phyloP scores from a whole-genome alignment of 1,140 invertebrate genomes.

The Andricus grossulariae region DNA sequence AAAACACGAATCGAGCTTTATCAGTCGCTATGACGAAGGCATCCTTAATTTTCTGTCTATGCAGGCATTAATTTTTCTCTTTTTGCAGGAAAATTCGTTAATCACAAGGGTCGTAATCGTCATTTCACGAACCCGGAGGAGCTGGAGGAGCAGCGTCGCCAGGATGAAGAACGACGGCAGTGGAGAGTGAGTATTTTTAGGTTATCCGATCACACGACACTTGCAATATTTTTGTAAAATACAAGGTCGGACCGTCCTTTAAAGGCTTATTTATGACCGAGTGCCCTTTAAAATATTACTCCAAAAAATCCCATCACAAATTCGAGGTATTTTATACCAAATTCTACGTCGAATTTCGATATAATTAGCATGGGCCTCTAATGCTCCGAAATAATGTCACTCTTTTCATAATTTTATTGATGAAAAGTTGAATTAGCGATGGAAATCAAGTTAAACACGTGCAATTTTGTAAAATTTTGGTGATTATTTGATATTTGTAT shows the following conservation, averaged over 20 bases:
- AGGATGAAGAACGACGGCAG: conserved; percentile 83
- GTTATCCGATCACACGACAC: conserved; percentile 52
- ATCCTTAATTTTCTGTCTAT: neutral
- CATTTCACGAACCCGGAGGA: conserved; percentile 96
- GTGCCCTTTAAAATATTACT: neutral
- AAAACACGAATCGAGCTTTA: neutral
- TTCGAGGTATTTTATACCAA: neutral
- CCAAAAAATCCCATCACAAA: neutral
- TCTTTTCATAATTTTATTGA: no score
- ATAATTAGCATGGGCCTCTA: no score
- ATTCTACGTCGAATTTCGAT: no score
- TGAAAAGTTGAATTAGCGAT: no score
- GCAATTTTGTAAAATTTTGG: no score
- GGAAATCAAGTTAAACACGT: no score
- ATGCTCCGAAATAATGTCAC: no score
- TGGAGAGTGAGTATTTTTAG: conserved; percentile 80
- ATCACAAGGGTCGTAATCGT: conserved; percentile 93
- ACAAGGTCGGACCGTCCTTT: conserved; percentile 32
- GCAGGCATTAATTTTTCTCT: conserved; percentile 34
- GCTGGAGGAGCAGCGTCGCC: conserved; percentile 88
- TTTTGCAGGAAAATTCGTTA: conserved; percentile 87
- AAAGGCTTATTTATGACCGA: neutral
- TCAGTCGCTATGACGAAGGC: neutral
- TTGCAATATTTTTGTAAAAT: conserved; percentile 49
- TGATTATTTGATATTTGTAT: no score